Evolutionary conservation across 2,797 vertebrate species (phyloP).

Genomic region (Leptodactylus fallax): DNA sequence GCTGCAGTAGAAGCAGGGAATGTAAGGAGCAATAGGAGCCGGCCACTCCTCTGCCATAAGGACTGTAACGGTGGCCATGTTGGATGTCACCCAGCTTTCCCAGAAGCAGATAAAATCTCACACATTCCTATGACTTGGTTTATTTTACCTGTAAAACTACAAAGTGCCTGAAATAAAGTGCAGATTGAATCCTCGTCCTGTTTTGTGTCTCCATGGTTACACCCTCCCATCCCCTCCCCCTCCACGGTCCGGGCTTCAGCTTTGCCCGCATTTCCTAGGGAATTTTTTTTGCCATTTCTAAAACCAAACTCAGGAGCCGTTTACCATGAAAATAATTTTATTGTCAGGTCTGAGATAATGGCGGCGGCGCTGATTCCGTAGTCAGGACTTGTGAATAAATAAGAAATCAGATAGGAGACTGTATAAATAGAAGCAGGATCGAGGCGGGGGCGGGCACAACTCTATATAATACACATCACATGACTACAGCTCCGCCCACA

Average conservation of each 20-base stretch:
- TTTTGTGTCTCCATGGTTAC: neutral
- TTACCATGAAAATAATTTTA: slow-evolving; percentile 18
- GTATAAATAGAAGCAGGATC: neutral
- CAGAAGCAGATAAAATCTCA: too few relatives aligned
- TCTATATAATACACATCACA: slow-evolving; percentile 19
- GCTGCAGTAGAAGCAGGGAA: too few relatives aligned
- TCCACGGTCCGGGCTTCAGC: too few relatives aligned
- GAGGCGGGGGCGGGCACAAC: neutral
- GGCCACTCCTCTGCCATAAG: neutral
- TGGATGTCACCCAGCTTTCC: too few relatives aligned
- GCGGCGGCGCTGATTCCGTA: too few relatives aligned
- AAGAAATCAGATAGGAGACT: neutral
- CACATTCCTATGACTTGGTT: too few relatives aligned
- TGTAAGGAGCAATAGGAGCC: too few relatives aligned
- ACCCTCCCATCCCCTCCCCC: too few relatives aligned
- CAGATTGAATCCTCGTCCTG: neutral
- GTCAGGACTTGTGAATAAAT: neutral
- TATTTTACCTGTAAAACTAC: too few relatives aligned
- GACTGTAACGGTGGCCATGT: too few relatives aligned
- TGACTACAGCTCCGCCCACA: neutral
- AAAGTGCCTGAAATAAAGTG: neutral
- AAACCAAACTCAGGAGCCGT: neutral
- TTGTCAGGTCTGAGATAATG: neutral
- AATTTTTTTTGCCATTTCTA: too few relatives aligned
- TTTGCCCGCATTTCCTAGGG: too few relatives aligned